A percentile compares a stretch with the other conserved stretches of the same genome.
Conservation (phyloP, 1,140 invertebrate genomes). For the Mamestra configurata region DNA sequence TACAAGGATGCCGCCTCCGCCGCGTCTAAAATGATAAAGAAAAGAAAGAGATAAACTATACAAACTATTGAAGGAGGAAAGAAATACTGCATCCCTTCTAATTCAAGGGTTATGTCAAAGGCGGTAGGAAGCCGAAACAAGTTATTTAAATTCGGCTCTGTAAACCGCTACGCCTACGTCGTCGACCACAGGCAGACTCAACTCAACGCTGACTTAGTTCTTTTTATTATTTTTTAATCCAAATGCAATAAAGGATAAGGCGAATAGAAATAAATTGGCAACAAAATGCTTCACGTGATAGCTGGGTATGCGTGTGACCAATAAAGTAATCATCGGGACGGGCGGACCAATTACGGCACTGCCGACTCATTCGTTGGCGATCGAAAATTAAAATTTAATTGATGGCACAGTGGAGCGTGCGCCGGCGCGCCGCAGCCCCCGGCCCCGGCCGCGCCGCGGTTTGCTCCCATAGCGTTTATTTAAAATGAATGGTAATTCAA, state of each 20-base stretch:
- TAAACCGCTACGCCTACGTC: conserved; percentile 71
- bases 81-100: conserved; percentile 66
- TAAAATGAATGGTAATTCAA: conserved; percentile 82
- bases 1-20: conserved; percentile 68
- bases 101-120: conserved; percentile 80
- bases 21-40: conserved; percentile 69
- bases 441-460: conserved; percentile 54
- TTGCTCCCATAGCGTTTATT: conserved; percentile 71
- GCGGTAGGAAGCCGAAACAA: conserved; percentile 79
- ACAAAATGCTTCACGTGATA: conserved; percentile 64
- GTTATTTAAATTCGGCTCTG: conserved; percentile 83
- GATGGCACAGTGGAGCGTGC: conserved; percentile 62
- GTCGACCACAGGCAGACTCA: conserved; percentile 37
- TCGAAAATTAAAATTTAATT: conserved; percentile 85
- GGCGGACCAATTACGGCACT: conserved; percentile 75
- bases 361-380: conserved; percentile 74
- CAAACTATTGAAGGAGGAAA: conserved; percentile 58
- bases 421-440: conserved; percentile 54
- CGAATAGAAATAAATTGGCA: conserved; percentile 75
- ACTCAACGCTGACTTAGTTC: conserved; percentile 23
- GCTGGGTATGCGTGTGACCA: conserved; percentile 74
- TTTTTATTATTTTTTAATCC: conserved; percentile 47
- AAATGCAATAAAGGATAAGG: conserved; percentile 60
- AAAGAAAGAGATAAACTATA: conserved; percentile 62
- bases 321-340: conserved; percentile 84